Evolutionary conservation across 2,797 vertebrate species (phyloP).

Genomic region (Acanthurus leucopareius): DNA sequence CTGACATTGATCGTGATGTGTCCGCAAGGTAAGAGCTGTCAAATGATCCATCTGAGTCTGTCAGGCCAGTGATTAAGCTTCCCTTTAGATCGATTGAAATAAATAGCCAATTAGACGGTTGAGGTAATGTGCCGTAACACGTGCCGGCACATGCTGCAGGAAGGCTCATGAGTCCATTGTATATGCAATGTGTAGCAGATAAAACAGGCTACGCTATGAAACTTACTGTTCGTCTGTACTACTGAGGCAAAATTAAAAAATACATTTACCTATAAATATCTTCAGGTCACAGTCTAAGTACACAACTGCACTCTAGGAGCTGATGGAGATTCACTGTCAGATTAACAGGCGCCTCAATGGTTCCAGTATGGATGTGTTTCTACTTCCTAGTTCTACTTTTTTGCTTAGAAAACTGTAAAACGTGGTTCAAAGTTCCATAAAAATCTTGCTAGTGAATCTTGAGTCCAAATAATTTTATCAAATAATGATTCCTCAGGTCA

Average conservation of each 20-base stretch:
- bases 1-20: conserved; percentile 65
- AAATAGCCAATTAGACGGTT: conserved; percentile 71
- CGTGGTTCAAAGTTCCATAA: neutral
- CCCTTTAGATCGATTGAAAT: conserved; percentile 66
- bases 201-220: conserved; percentile 13
- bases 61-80: conserved; percentile 65
- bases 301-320: neutral
- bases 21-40: conserved; percentile 66
- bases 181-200: neutral
- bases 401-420: neutral
- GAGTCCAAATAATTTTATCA: neutral
- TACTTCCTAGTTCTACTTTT: conserved; percentile 11
- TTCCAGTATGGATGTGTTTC: conserved; percentile 12
- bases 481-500: neutral
- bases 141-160: conserved; percentile 15
- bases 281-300: conserved; percentile 15
- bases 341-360: neutral
- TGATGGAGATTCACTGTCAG: conserved; percentile 3
- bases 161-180: conserved; percentile 1
- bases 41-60: conserved; percentile 65
- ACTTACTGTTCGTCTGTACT: conserved; percentile 20
- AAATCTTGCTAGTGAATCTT: neutral
- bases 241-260: conserved; percentile 36
- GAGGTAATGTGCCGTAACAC: conserved; percentile 44
- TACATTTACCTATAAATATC: conserved; percentile 32